Percentiles rank a stretch among this genome's conserved stretches.
Conservation (phyloP, 1,140 invertebrate species). For the Drosophila elegans region DNA sequence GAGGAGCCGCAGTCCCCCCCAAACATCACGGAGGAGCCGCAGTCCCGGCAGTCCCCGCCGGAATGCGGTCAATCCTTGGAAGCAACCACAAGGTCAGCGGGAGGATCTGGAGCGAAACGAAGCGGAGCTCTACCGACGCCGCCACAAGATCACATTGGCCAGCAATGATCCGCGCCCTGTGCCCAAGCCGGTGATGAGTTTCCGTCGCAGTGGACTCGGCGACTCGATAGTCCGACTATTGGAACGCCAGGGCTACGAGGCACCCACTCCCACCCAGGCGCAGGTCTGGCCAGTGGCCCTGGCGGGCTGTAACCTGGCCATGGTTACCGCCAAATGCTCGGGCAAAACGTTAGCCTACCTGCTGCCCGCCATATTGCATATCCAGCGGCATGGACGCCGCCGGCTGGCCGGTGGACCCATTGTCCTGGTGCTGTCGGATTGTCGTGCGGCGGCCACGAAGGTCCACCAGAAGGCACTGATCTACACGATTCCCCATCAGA, state of each 20-base stretch:
- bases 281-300: conserved; percentile 95
- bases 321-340: conserved; percentile 66
- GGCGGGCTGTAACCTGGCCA: conserved; percentile 91
- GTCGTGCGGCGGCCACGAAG: conserved; percentile 96
- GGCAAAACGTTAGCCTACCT: conserved; percentile 93
- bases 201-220: background rate
- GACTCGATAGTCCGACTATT: background rate
- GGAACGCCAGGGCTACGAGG: conserved; percentile 87
- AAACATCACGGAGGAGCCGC: background rate
- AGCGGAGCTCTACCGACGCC: background rate
- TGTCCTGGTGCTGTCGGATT: conserved; percentile 94
- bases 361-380: conserved; percentile 93
- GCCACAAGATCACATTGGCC: background rate
- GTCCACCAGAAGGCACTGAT: conserved; percentile 88
- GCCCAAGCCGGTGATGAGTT: conserved; percentile 9
- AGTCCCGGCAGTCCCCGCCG: background rate
- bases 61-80: background rate
- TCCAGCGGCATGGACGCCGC: conserved; percentile 83
- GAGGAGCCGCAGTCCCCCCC: background rate
- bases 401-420: conserved; percentile 88
- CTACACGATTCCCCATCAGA: conserved; percentile 88
- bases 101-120: background rate
- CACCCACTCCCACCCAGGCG: conserved; percentile 93
- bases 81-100: background rate
- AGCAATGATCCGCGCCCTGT: background rate